Conservation (phyloP, 2,888 invertebrate genomes). For the Eilema griseolum region DNA sequence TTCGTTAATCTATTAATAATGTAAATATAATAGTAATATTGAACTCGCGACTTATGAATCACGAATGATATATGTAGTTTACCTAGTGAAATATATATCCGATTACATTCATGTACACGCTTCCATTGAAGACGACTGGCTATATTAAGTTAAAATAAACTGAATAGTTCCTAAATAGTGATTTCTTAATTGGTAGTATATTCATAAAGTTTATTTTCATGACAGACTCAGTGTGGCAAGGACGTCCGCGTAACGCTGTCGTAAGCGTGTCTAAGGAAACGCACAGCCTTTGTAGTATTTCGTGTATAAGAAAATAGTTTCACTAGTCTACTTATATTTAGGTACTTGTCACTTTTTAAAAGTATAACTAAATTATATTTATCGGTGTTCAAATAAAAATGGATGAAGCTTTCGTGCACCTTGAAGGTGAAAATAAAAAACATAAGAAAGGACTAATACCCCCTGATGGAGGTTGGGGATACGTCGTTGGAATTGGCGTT, state of each 20-base stretch:
- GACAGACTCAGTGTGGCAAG: slow-evolving; percentile 53
- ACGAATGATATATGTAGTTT: neutral
- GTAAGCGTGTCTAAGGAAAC: slow-evolving; percentile 32
- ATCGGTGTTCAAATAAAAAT: slow-evolving; percentile 53
- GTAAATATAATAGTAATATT: neutral
- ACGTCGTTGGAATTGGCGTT: slow-evolving; percentile 91
- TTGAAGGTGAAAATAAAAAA: slow-evolving; percentile 56
- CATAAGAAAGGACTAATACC: slow-evolving; percentile 70
- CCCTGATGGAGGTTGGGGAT: slow-evolving; percentile 94
- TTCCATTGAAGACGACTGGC: neutral
- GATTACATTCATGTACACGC: neutral
- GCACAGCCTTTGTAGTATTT: slow-evolving; percentile 15
- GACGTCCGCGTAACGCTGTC: slow-evolving; percentile 53
- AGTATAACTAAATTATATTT: neutral
- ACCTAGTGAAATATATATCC: neutral
- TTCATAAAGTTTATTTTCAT: slow-evolving; percentile 50
- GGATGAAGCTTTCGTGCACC: slow-evolving; percentile 83
- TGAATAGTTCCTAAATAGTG: neutral
- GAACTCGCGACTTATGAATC: neutral
- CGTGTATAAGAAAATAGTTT: neutral
- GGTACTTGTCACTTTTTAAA: neutral
- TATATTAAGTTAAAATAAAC: neutral
- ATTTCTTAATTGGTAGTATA: neutral
- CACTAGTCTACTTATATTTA: neutral
- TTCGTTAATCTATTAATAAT: neutral